Evolutionary conservation across 2,888 invertebrate genomes (phyloP).

Genomic region (Tanypteryx hageni): DNA sequence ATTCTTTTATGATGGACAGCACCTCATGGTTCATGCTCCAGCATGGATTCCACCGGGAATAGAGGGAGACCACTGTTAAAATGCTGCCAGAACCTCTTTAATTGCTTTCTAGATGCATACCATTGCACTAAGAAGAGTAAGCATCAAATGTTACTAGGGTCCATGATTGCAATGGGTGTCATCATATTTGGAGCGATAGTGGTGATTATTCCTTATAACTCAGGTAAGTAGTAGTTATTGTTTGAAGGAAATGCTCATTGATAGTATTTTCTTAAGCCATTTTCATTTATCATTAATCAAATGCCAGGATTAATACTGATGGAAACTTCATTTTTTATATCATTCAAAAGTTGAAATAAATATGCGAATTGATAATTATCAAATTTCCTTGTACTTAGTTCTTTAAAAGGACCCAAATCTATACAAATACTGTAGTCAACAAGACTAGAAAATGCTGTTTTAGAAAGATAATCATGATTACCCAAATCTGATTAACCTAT

Average conservation of each 20-base stretch:
- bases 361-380: too few relatives aligned
- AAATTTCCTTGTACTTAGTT: too few relatives aligned
- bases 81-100: neutral
- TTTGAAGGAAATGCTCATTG: neutral
- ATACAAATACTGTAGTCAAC: too few relatives aligned
- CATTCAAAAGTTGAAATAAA: too few relatives aligned
- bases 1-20: too few relatives aligned
- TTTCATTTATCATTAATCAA: neutral
- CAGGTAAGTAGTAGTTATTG: slow-evolving; percentile 3
- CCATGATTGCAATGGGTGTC: neutral
- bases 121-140: neutral
- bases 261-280: neutral
- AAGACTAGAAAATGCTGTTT: too few relatives aligned
- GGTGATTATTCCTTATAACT: slow-evolving; percentile 5
- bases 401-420: too few relatives aligned
- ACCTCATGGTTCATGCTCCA: too few relatives aligned
- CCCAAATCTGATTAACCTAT: too few relatives aligned
- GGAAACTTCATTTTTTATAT: neutral
- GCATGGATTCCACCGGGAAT: too few relatives aligned
- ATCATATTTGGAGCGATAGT: neutral
- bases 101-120: neutral
- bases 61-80: neutral
- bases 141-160: neutral
- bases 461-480: too few relatives aligned
- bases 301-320: neutral